Evolutionary conservation across 2,888 invertebrate species (phyloP), one percentile per base, ranked within the genome.

Genomic region (Odontocerum albicorne): DNA sequence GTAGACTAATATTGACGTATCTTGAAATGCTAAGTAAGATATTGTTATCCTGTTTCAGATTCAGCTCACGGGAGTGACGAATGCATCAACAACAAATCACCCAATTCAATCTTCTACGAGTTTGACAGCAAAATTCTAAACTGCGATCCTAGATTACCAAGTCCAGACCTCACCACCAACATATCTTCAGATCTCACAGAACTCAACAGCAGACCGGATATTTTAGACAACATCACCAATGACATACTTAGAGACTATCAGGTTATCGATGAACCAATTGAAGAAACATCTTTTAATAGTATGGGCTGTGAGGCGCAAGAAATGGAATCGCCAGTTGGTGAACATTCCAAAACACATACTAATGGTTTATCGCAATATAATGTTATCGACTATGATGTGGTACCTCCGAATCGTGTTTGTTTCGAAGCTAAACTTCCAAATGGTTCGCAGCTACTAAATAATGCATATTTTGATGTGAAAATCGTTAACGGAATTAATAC

Each of bases 81-180:
- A 42, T 77, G 76, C 65, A 68, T 65, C 0, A 55, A 57, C 38
- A 10, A 38, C 20, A 59, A 64, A 2, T 64, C 69, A 2, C 70
- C 74, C 0, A 71, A 69, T 63, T 75, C 76, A 0, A 65, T 69
- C 1, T 72, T 73, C 66, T 73, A 73, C 65, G 19, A 39, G 2
- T 13, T 27, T 8, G 27, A 33, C 19, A 36, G 36, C 12, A 32
- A 36, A 45, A 21, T 44, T 13, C 21, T 12, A 15, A 31, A 22
- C 17, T 21, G 17, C 8, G 27, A 50, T 7, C 20, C 13, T 15
- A 15, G 19, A 10, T 15, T 13, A 12, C 13, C 13, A 7, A 15
- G 8, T n/a, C 35, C 50, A 1, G 33, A 50, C 16, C 8, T 40
- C n/a, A 42, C 17, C 3, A n/a, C 22, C 1, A 47, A 46, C 10